These are phyloP conservation scores for Aradophagus sp. DNA, from an alignment of 1,140 invertebrate genomes.

Conservation along the genomic window DNA sequence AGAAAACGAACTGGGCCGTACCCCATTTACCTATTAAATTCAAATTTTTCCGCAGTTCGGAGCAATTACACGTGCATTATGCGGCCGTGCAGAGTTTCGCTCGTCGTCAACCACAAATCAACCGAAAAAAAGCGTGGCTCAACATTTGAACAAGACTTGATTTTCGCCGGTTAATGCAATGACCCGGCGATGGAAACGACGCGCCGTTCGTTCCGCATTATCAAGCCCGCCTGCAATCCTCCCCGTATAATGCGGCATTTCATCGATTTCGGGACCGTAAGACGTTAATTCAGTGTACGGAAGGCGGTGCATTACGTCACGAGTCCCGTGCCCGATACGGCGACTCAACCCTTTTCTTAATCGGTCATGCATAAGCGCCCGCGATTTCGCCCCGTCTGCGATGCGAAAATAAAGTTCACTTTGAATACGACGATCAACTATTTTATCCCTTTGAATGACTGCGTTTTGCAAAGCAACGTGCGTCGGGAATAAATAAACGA, in stretches of 20 bases:
- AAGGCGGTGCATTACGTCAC: conserved; percentile 37
- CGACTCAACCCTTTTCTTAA: conserved; percentile 43
- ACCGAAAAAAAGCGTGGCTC: no score
- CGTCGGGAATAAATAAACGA: no score
- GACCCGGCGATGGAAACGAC: conserved; percentile 20
- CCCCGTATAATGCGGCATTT: conserved; percentile 55
- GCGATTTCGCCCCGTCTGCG: conserved; percentile 7
- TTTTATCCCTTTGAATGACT: conserved; percentile 1
- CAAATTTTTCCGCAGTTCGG: no score
- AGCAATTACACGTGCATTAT: no score
- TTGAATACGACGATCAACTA: conserved; percentile 18
- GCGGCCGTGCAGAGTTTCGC: no score
- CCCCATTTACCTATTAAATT: no score
- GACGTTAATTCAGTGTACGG: conserved; percentile 49
- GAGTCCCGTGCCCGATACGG: conserved; percentile 15
- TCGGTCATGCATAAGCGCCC: conserved; percentile 17
- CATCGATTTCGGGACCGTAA: conserved; percentile 56
- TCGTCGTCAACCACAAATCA: no score
- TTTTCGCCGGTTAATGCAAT: conserved; percentile 33
- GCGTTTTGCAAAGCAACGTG: no score
- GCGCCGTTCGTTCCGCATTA: conserved; percentile 48
- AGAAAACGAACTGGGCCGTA: no score
- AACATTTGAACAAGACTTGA: conserved; percentile 13
- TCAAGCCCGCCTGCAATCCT: conserved; percentile 46
- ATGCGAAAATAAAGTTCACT: conserved; percentile 21